A percentile compares a stretch with the other conserved stretches of the same genome.
Conservation (phyloP, 2,888 invertebrate species). For the Prostheceraeus crozeri region DNA sequence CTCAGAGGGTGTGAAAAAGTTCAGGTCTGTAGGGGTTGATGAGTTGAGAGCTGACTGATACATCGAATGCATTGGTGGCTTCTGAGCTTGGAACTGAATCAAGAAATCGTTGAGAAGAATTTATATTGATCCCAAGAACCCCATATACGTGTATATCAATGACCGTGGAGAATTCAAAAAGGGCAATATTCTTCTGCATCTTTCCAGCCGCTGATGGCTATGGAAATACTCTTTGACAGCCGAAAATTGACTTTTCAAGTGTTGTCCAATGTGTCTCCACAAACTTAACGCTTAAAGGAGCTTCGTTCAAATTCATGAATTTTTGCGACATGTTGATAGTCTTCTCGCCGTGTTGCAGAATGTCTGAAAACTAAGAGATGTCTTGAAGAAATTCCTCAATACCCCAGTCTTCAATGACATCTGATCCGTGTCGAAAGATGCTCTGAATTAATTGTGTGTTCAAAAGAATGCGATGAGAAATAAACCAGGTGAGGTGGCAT, state of each 20-base stretch:
- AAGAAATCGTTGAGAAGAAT: too few relatives aligned
- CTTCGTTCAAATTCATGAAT: constrained; percentile 3
- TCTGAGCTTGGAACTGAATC: too few relatives aligned
- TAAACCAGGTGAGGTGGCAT: constrained; percentile 10
- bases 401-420: constrained; percentile 1
- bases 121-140: too few relatives aligned
- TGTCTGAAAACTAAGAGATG: constrained; percentile 1
- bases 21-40: too few relatives aligned
- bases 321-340: constrained; percentile 8
- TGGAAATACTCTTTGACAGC: constrained; percentile 6
- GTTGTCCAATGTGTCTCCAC: constrained; percentile 17
- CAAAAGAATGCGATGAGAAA: background rate
- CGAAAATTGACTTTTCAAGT: background rate
- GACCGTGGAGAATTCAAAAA: too few relatives aligned
- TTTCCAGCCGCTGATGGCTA: too few relatives aligned
- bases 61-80: too few relatives aligned
- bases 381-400: constrained; percentile 15
- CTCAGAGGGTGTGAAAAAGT: too few relatives aligned
- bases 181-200: too few relatives aligned
- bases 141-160: too few relatives aligned
- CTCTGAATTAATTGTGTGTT: constrained; percentile 1
- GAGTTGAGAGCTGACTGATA: too few relatives aligned
- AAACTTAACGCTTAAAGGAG: constrained; percentile 8
- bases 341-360: constrained; percentile 15
- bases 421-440: background rate